Base-by-base conservation (phyloP, 2,888 invertebrate species). In the Pristionchus exspectatus region DNA sequence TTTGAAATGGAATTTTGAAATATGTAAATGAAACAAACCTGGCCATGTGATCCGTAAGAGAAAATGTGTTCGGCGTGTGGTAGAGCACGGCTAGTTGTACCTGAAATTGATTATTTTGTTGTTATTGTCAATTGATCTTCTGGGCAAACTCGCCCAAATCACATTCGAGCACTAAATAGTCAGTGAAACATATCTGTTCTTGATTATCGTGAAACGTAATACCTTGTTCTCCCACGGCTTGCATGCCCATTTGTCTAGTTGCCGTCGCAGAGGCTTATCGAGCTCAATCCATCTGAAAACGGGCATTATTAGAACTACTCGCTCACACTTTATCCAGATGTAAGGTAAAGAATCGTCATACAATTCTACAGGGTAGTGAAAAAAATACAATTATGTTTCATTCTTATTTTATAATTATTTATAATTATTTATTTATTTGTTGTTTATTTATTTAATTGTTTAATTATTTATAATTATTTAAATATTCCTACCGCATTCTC, bases 71-170 rank as follows among this genome's bases (percentile, higher is more conserved):
- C 0, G 97, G 97, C 72, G 98, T 97, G 95, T 98, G 99, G 96
- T 98, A 98, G 97, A 98, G 98, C 27, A 99, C 97, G 59, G 98
- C 97, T 85, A 99, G 96, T 95, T 97, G 97, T 38, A 99, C 96
- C 66, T 95, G 92, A 92, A 74, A 56, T 30, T 14, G 21, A 24
- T n/a, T 21, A 83, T 30, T 33, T 81, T 18, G 44, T 50, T 7
- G 9, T n/a, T 16, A 7, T 50, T 33, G 50, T 0, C 16, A 38
- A n/a, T 77, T 44, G 38, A 30, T 69, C 69, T 24, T 2, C 12
- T 81, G 12, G 2, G 0, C 38, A 44, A n/a, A 16, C 44, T 44
- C 16, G 9, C 3, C 3, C 44, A 44, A 44, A n/a, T n/a, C 44
- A 81, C n/a, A 10, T 16, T 81, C 30, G 30, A 72, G 3, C 2